Evolutionary conservation across 2,113 vertebrate species (phyloP), one percentile per base, ranked within the genome.

Genomic region (Colaptes auratus): DNA sequence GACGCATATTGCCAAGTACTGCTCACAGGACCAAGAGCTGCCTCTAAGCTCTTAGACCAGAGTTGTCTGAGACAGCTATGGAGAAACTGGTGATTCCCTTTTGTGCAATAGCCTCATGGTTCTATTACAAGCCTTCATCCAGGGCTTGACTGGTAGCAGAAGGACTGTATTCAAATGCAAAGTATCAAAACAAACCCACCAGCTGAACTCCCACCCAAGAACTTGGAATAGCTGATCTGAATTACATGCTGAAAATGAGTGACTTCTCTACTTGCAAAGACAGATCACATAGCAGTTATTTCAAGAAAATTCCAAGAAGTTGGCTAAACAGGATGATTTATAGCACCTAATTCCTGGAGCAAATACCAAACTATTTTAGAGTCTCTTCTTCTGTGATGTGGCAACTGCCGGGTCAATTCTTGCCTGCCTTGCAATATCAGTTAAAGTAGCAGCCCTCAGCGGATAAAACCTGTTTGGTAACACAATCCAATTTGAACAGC

Each of bases 271-370:
- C 53, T 53, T 65, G 36, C 33, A 75, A 65, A 72, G 46, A n/a
- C 30, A 8, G 27, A 25, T 64, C 48, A 15, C 31, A 48, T 35
- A 56, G 44, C 44, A 33, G 12, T 71, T 86, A 50, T 77, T 67
- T 46, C 8, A 3, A 83, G 61, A 87, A 87, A 91, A 93, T 88
- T 90, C 88, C 90, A 81, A 2, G 12, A 59, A 67, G 52, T 77
- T 78, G 53, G 69, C 56, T 83, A 88, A 90, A 91, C 79, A 91
- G 71, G 60, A 67, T 95, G 92, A 88, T 96, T 95, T 96, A 78
- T 86, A 78, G 60, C 53, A 66, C 46, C 24, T 80, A 67, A 90
- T 81, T 65, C 90, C 90, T 93, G 67, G 78, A 90, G 95, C 90
- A 91, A 94, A 91, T 95, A 83, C 92, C 76, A 60, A 33, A 21